These are phyloP conservation scores for Apodemia zela DNA, from an alignment of 2,888 invertebrate genomes.

Conservation along the genomic window DNA sequence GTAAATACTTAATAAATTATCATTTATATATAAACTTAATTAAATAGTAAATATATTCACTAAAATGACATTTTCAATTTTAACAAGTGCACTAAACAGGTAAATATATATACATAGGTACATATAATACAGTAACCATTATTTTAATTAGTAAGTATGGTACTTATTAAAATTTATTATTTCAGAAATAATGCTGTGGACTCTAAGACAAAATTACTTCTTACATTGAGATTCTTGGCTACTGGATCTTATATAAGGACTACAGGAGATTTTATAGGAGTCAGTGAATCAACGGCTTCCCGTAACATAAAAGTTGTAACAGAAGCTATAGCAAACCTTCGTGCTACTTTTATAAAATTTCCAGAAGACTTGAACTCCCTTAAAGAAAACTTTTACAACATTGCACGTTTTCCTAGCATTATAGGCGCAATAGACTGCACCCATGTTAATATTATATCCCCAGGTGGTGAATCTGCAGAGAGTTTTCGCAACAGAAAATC, in stretches of 20 bases:
- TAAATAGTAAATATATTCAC: too few species aligned
- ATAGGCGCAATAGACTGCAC: constrained; percentile 19
- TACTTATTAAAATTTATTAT: constrained; percentile 16
- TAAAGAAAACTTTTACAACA: constrained; percentile 2
- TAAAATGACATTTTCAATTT: not conserved
- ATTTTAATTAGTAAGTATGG: not conserved
- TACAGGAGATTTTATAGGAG: constrained; percentile 22
- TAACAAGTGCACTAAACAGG: not conserved
- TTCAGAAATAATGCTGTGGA: constrained; percentile 23
- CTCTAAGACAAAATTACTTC: constrained; percentile 14
- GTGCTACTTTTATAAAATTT: constrained; percentile 11
- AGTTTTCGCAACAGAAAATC: too few species aligned
- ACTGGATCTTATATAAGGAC: too few species aligned
- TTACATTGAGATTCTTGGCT: constrained; percentile 1
- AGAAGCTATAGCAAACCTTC: constrained; percentile 22
- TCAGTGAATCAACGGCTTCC: constrained; percentile 23
- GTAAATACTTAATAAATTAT: too few species aligned
- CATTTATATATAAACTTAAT: too few species aligned
- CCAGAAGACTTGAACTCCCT: not conserved
- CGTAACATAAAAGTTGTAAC: constrained; percentile 21
- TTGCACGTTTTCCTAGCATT: constrained; percentile 14
- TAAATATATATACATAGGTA: not conserved
- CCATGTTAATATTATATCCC: constrained; percentile 10
- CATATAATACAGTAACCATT: not conserved
- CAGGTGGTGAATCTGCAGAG: too few species aligned